These are phyloP conservation scores for Zaprionus lineosus DNA, from an alignment of 2,888 invertebrate species.

Conservation along the genomic window DNA sequence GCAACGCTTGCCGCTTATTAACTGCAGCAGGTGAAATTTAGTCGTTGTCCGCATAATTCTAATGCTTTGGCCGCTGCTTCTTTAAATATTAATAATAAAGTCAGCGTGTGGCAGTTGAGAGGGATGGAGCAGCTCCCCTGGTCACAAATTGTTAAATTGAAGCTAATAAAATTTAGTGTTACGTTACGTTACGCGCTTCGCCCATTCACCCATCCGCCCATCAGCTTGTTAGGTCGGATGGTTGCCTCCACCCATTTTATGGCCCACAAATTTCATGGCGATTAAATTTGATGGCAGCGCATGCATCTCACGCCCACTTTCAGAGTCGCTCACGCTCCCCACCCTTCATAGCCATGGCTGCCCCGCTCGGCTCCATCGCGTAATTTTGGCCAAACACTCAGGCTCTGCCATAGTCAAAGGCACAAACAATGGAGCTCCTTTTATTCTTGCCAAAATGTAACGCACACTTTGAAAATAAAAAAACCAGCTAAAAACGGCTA, in stretches of 20 bases:
- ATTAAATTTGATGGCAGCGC: slow-evolving; percentile 76
- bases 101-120: too few relatives aligned
- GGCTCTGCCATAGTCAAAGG: slow-evolving; percentile 35
- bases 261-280: slow-evolving; percentile 79
- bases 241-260: slow-evolving; percentile 57
- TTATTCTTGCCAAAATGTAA: slow-evolving; percentile 50
- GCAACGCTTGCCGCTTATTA: slow-evolving; percentile 54
- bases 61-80: slow-evolving; percentile 44
- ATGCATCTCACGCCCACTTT: slow-evolving; percentile 66
- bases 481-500: slow-evolving; percentile 15
- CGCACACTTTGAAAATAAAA: slow-evolving; percentile 13
- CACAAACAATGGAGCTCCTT: slow-evolving; percentile 59
- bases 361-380: slow-evolving; percentile 63
- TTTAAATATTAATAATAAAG: slow-evolving; percentile 78
- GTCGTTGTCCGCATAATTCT: slow-evolving; percentile 57
- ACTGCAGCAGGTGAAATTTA: slow-evolving; percentile 73
- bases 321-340: neutral
- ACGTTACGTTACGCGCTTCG: slow-evolving; percentile 45
- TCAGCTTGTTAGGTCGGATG: too few relatives aligned
- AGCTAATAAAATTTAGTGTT: slow-evolving; percentile 75
- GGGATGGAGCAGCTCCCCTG: slow-evolving; percentile 1
- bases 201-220: neutral
- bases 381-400: slow-evolving; percentile 75
- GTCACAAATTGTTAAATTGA: slow-evolving; percentile 78
- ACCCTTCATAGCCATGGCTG: neutral